Evolutionary conservation across 35 echinoderm and acorn worm species (phyloP), one percentile per base, ranked within the genome.

Genomic region (Eucidaris tribuloides): DNA sequence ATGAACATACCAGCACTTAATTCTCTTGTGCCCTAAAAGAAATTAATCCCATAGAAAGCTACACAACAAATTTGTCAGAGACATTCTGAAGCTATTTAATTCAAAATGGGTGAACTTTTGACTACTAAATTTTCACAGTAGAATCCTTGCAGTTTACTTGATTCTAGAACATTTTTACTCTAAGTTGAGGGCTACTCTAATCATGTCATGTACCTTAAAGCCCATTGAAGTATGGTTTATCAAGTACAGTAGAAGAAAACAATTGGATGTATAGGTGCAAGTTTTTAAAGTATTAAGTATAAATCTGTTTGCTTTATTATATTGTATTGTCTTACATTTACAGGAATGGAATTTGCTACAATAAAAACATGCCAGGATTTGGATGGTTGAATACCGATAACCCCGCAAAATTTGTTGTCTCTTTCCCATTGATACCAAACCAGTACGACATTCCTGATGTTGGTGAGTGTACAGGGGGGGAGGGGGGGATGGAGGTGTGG

Each of bases 391-490:
- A 63, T 18, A 11, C 2, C 1, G 63, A 70, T n/a, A 19, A 84
- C 14, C 61, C 82, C 24, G 60, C 82, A 2, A 84, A 84, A 63
- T 70, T 84, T 48, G 42, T 66, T 35, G 82, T 84, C 2, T 35
- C 42, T 32, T 84, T 84, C 43, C 82, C 82, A 32, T 40, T 74
- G 9, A 82, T 82, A 55, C 82, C 82, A 18, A 41, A 20, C n/a
- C 29, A 57, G 7, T 84, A 84, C 42, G 61, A 48, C 45, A 63
- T 84, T 17, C 62, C 23, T 2, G 61, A 65, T 46, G 59, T 65
- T 0, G 82, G 82, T 84, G 56, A 46, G 60, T n/a, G 61, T 3
- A 2, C 22, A 2, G 14, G 42, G 30, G 25, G n/a, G n/a, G n/a
- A n/a, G 42, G 30, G 25, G 5, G 71, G 39, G 20, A 59, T 0